Evolutionary conservation across 2,888 invertebrate species (phyloP), one percentile per base, ranked within the genome.

Genomic region (Orthosia incerta): DNA sequence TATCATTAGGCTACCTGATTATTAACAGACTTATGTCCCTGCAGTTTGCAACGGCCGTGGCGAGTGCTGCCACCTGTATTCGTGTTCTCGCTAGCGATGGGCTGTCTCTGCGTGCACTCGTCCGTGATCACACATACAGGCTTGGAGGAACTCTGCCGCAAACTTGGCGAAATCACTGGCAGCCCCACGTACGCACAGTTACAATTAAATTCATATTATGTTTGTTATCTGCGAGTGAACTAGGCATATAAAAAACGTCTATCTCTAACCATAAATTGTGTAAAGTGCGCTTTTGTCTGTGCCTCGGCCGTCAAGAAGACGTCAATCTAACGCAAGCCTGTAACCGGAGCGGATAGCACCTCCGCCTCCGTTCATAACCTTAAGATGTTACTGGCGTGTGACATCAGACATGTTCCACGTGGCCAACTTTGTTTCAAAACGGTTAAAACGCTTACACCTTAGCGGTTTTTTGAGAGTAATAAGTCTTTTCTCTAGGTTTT

Each of bases 1-100:
- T 9, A 31, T 31, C 31, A 31, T 31, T 31, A n/a, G 12, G 2
- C 13, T 63, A 20, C n/a, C 23, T 50, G 50, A 45, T 26, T 46
- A 76, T 46, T 23, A 16, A 53, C 5, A 31, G 31, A 31, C 16
- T 20, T 20, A n/a, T 48, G 23, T 61, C 9, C 39, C 16, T 61
- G 15, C 75, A 95, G 96, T 13, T 89, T 95, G 63, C 94, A 95
- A 83, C 91, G 94, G 2, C 93, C 95, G 0, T 96, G 95, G 96
- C 91, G 96, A 0, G 91, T 95, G 16, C 85, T 95, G 51, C 93
- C 93, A 0, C 91, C 93, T 3, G 92, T 95, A 46, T 93, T 96
- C 70, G 15, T 95, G 3, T 96, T 96, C 84, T 96, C 96, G 0
- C 48, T 94, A 63, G 91, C 91, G 3, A 95, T 96, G 95, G 87